phyloP scores from a whole-genome alignment of 2,797 vertebrate genomes.

The Sebastes minor region DNA sequence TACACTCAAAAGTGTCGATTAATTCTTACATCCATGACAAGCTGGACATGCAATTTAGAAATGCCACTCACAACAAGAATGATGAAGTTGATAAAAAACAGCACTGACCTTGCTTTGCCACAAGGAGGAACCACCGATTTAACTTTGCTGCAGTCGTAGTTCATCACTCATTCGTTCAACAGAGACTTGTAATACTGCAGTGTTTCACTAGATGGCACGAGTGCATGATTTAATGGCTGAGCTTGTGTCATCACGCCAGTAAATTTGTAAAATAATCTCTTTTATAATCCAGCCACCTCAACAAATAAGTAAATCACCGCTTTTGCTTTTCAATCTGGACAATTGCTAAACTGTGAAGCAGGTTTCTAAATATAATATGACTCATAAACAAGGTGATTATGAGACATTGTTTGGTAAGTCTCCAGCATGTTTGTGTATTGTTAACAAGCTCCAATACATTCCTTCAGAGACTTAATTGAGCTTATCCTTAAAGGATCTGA shows the following conservation, averaged over 20 bases:
- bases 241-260: background rate
- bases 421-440: background rate
- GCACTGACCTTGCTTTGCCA: constrained; percentile 60
- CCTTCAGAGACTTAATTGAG: background rate
- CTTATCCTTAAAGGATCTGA: constrained; percentile 6
- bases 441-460: background rate
- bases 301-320: constrained; percentile 12
- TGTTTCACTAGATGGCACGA: constrained; percentile 53
- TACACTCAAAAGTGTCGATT: background rate
- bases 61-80: background rate
- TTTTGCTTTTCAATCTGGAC: constrained; percentile 2
- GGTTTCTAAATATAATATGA: background rate
- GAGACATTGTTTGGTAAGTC: background rate
- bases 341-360: background rate
- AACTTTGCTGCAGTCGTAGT: background rate
- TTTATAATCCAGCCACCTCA: constrained; percentile 10
- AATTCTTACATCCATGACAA: constrained; percentile 8
- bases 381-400: background rate
- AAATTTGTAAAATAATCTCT: constrained; percentile 2
- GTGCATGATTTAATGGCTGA: background rate
- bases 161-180: background rate
- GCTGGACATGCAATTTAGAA: constrained; percentile 17
- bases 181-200: constrained; percentile 8
- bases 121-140: constrained; percentile 59
- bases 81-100: background rate